Evolutionary conservation across 2,113 vertebrate genomes (phyloP).

Genomic region (Alectura lathami): DNA sequence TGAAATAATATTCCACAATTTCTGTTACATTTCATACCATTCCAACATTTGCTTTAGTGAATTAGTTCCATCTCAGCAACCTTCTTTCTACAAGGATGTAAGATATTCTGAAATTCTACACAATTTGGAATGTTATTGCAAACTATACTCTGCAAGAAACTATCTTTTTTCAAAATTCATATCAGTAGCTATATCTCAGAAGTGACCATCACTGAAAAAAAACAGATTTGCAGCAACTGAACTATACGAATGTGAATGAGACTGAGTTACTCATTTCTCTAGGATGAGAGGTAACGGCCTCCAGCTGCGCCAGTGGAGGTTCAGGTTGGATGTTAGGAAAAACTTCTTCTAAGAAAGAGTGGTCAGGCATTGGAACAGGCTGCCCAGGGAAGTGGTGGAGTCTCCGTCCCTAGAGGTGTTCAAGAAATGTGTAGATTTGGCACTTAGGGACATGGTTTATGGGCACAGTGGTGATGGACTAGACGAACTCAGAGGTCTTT

Average conservation of each 20-base stretch:
- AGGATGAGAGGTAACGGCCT: too few species aligned
- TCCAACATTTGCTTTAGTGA: background rate
- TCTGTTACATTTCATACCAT: background rate
- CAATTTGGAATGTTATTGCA: background rate
- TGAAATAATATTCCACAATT: background rate
- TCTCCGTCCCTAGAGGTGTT: too few species aligned
- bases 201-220: background rate
- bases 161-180: background rate
- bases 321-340: too few species aligned
- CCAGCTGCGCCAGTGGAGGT: too few species aligned
- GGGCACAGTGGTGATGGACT: too few species aligned
- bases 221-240: background rate
- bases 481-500: too few species aligned
- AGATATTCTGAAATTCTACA: background rate
- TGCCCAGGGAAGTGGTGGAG: too few species aligned
- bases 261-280: background rate
- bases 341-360: too few species aligned
- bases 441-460: too few species aligned
- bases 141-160: background rate
- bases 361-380: too few species aligned
- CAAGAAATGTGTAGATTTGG: too few species aligned
- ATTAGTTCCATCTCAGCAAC: background rate
- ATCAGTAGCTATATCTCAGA: background rate
- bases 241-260: background rate
- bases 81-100: background rate